phyloP scores from a whole-genome alignment of 2,888 invertebrate species.

The Branchinecta sandiegonensis region DNA sequence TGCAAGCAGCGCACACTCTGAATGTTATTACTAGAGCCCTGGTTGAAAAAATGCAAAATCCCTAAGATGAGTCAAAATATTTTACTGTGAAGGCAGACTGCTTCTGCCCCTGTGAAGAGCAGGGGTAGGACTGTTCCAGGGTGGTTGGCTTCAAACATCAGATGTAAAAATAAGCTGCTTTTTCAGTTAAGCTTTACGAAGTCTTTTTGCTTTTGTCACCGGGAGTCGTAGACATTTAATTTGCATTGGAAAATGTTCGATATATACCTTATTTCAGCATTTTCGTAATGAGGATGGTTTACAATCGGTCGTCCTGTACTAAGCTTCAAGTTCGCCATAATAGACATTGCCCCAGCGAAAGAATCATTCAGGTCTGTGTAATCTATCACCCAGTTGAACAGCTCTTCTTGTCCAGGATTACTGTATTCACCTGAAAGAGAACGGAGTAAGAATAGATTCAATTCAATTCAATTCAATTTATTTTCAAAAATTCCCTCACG shows the following conservation, averaged over 20 bases:
- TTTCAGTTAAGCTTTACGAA: background rate
- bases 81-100: no score
- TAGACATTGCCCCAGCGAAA: constrained; percentile 74
- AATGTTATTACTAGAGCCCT: no score
- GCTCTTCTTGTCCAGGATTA: constrained; percentile 54
- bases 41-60: no score
- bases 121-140: no score
- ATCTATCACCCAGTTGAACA: constrained; percentile 57
- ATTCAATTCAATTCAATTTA: no score
- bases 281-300: constrained; percentile 77
- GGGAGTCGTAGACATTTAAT: background rate
- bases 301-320: constrained; percentile 60
- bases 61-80: no score
- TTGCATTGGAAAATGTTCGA: background rate
- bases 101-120: no score
- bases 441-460: no score
- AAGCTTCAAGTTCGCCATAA: constrained; percentile 64
- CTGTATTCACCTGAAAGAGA: constrained; percentile 47
- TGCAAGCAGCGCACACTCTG: no score
- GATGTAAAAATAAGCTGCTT: no score
- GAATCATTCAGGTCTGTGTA: constrained; percentile 46
- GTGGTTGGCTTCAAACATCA: no score
- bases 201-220: background rate
- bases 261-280: constrained; percentile 52
- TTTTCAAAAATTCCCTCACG: no score